Evolutionary conservation across 2,888 invertebrate genomes (phyloP).

Genomic region (Schizaphis graminum): DNA sequence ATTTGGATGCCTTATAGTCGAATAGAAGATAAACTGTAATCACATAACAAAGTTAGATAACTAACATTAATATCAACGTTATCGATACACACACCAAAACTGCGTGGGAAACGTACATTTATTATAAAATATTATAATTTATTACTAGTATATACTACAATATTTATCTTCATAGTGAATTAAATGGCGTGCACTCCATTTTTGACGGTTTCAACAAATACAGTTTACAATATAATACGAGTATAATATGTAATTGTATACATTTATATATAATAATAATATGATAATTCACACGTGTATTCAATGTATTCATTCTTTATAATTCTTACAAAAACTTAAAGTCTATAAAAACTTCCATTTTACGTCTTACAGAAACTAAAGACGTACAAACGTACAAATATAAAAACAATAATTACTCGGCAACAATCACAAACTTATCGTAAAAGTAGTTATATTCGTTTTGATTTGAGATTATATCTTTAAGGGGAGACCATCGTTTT

Average conservation of each 20-base stretch:
- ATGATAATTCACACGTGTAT: background rate
- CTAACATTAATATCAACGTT: background rate
- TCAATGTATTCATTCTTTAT: background rate
- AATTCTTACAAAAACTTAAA: background rate
- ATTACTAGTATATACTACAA: background rate
- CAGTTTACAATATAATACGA: background rate
- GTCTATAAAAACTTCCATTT: background rate
- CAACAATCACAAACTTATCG: background rate
- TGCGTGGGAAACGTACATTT: slow-evolving; percentile 11
- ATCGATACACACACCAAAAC: background rate
- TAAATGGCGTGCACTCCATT: background rate
- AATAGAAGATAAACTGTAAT: background rate
- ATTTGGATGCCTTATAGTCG: background rate
- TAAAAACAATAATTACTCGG: slow-evolving; percentile 10
- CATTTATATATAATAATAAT: background rate
- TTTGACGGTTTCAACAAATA: background rate
- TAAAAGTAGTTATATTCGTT: background rate
- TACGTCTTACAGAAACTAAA: background rate
- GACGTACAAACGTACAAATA: background rate
- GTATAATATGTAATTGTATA: background rate
- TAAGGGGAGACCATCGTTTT: background rate
- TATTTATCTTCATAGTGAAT: background rate
- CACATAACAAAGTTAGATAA: background rate
- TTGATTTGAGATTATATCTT: slow-evolving; percentile 4
- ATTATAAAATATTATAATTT: background rate